phyloP scores from a whole-genome alignment of 2,888 invertebrate genomes.

The Parelbella ahira region DNA sequence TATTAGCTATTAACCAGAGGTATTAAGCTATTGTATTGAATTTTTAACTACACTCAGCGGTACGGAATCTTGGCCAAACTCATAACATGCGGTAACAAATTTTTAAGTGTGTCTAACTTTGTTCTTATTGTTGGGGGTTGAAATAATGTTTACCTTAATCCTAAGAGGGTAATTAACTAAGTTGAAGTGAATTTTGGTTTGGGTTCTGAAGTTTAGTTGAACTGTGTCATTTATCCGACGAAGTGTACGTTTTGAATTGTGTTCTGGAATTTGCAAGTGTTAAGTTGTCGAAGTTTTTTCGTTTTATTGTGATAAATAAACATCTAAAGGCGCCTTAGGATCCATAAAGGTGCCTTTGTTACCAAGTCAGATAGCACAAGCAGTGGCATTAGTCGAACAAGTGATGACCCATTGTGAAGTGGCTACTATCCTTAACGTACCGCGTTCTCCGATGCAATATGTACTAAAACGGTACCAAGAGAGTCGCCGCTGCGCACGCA shows the following conservation, averaged over 20 bases:
- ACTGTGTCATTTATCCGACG: no score
- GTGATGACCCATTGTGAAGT: no score
- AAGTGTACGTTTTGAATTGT: no score
- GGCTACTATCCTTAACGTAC: slow-evolving; percentile 2
- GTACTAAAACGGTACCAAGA: no score
- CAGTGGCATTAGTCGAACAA: no score
- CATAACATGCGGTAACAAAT: slow-evolving; percentile 22
- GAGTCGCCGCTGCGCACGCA: slow-evolving; percentile 23
- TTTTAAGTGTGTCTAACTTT: slow-evolving; percentile 10
- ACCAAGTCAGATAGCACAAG: slow-evolving; percentile 23
- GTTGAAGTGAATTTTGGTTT: slow-evolving; percentile 10
- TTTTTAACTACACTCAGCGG: slow-evolving; percentile 1
- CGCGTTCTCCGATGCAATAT: slow-evolving; percentile 11
- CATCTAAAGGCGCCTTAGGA: slow-evolving; percentile 15
- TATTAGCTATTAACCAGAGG: no score
- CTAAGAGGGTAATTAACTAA: slow-evolving; percentile 12
- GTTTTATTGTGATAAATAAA: slow-evolving; percentile 5
- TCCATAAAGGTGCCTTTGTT: slow-evolving; percentile 18
- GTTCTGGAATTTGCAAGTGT: no score
- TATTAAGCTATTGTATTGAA: no score
- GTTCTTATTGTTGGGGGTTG: slow-evolving; percentile 4
- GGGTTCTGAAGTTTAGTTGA: slow-evolving; percentile 11
- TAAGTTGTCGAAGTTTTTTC: slow-evolving; percentile 1
- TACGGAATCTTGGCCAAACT: slow-evolving; percentile 2
- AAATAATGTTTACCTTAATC: slow-evolving; percentile 16